A percentile compares a stretch with the other conserved stretches of the same genome.
Conservation (phyloP, 1,140 invertebrate species). For the Liolophura sinensis region DNA sequence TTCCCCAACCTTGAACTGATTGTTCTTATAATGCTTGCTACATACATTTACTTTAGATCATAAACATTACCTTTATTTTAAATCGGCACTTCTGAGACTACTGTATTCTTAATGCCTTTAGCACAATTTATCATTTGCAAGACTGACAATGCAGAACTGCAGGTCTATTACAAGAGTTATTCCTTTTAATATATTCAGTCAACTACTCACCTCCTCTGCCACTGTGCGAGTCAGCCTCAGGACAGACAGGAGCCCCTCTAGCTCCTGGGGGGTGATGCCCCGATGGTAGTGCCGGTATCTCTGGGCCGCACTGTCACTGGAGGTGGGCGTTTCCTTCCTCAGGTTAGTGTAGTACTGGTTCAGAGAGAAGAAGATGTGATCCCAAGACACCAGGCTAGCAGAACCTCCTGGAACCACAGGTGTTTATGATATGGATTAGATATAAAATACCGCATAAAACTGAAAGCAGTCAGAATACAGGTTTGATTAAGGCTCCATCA, state of each 20-base stretch:
- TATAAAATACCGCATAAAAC: too few species aligned
- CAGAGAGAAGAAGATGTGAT: conserved; percentile 86
- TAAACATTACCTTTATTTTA: too few species aligned
- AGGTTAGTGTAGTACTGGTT: conserved; percentile 71
- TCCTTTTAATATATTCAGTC: conserved; percentile 4
- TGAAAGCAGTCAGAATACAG: too few species aligned
- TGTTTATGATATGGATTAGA: too few species aligned
- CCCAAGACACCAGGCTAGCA: conserved; percentile 72
- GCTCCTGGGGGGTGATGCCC: conserved; percentile 79
- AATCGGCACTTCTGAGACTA: too few species aligned
- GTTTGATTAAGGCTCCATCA: too few species aligned
- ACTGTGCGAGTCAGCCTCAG: conserved; percentile 77
- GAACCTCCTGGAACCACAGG: conserved; percentile 46
- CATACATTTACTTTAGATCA: too few species aligned
- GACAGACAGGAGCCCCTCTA: conserved; percentile 84
- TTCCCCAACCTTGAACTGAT: too few species aligned
- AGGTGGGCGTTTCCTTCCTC: conserved; percentile 67
- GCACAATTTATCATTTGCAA: too few species aligned
- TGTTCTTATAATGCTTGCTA: too few species aligned
- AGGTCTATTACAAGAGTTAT: conserved; percentile 5
- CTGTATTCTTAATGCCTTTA: too few species aligned
- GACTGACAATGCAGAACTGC: too few species aligned
- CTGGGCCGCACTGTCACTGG: conserved; percentile 63
- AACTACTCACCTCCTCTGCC: conserved; percentile 61
- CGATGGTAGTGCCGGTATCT: conserved; percentile 61